Base-by-base conservation (phyloP, 64 coral and sea anemone species). In the Actinia equina region DNA sequence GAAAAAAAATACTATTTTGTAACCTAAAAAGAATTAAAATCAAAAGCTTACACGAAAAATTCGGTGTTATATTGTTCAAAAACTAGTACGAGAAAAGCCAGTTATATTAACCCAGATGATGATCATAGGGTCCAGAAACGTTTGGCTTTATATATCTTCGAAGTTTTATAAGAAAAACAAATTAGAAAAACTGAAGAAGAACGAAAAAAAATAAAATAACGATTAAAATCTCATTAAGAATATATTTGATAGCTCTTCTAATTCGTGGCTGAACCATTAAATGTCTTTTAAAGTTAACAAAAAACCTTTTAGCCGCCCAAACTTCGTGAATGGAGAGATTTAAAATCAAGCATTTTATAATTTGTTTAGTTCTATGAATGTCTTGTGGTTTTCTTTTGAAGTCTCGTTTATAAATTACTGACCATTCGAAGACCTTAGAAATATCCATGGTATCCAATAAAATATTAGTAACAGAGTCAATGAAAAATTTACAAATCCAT, bases 401-500 rank as follows among this genome's bases (percentile, higher is more conserved):
- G 13, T 14, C 2, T 57, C 55, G 55, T 16, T 57, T 7, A 7
- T 65, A 19, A 65, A 15, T 30, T 11, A 74, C 42, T 12, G 30
- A 37, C 30, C 30, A 37, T 42, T 74, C 10, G 8, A 4, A 74
- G 69, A 13, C 69, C 69, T 30, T 74, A 1, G 69, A 74, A 30
- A 74, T 74, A 74, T n/a, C 69, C 69, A 74, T 74, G 69, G 69
- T 41, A 22, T 74, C 25, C 69, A 74, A 74, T 26, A 41, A 65
- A 71, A 37, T 23, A 14, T 30, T 71, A 71, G 2, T 11, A 71
- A 71, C 23, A 30, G 3, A 2, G 69, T 74, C 13, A 41, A 74
- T 74, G 12, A 26, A 41, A 74, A 30, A 27, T 74, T 74, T 41
- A 30, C 41, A 65, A 65, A 41, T 41, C 11, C 2, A 27, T 30